Evolutionary conservation across 2,113 vertebrate species (phyloP), one percentile per base, ranked within the genome.

Genomic region (Dicentrarchus labrax): DNA sequence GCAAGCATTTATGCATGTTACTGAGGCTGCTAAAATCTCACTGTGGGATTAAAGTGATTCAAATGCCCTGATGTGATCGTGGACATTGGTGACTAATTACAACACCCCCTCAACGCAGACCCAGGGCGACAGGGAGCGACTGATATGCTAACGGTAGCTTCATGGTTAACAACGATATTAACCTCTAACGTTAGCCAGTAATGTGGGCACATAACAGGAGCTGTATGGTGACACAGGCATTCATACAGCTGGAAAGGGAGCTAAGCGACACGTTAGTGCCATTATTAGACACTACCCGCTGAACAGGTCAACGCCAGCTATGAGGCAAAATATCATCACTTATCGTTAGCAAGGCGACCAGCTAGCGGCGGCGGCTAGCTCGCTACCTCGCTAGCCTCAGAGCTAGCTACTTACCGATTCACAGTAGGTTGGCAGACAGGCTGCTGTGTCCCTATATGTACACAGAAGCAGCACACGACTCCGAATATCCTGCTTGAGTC

Each of bases 341-440:
- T 80, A 61, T 11, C 75, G 65, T 74, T 85, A 91, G 91, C 88
- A 48, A 51, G 54, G 57, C 19, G 8, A 21, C 12, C 66, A 82
- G 88, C 83, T 89, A 92, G 84, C 91, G 73, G 50, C 56, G 51
- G 56, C 56, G 51, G 78, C 72, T 91, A 93, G 74, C 80, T 38
- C 16, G 70, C 80, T 85, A 87, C 16, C 72, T 41, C 17, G 68
- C 16, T 85, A 90, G 82, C 88, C 48, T 60, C 50, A 51, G 76
- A 86, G 87, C 83, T 80, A 92, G 75, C 82, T 88, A 92, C 94
- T 93, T 82, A 94, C 93, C 90, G 80, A 85, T 81, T 88, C 73
- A 91, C 88, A 78, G 91, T 51, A 61, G 70, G 61, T 59, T 57
- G 75, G 69, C 72, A 54, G 72, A 59, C 72, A 59, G 83, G 73